These are phyloP conservation scores for Coremacera marginata DNA, from an alignment of 2,888 invertebrate species.

Conservation along the genomic window DNA sequence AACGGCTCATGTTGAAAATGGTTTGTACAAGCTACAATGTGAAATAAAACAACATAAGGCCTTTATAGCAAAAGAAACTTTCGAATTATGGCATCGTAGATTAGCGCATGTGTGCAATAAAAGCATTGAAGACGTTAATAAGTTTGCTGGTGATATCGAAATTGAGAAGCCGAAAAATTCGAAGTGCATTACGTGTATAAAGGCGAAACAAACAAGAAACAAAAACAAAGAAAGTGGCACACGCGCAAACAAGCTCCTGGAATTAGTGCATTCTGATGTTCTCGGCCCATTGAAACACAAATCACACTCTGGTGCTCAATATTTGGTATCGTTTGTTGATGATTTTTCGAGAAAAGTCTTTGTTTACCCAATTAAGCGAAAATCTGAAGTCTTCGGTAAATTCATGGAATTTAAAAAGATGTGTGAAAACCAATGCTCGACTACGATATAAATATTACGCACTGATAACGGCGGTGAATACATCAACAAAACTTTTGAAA, in stretches of 20 bases:
- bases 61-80: conserved; percentile 23
- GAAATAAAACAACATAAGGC: conserved; percentile 19
- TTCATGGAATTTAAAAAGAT: conserved; percentile 46
- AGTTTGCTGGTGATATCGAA: conserved; percentile 22
- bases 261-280: conserved; percentile 40
- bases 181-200: conserved; percentile 34
- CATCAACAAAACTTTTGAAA: conserved; percentile 40
- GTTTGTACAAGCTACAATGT: conserved; percentile 43
- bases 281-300: conserved; percentile 31
- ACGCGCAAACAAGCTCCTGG: conserved; percentile 34
- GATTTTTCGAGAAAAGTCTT: conserved; percentile 15
- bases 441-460: conserved; percentile 45
- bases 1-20: conserved; percentile 38
- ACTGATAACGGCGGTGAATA: conserved; percentile 49
- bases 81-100: conserved; percentile 49
- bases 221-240: conserved; percentile 37
- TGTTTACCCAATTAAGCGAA: conserved; percentile 39
- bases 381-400: conserved; percentile 46
- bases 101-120: conserved; percentile 48
- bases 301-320: conserved; percentile 35
- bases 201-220: no score
- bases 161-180: conserved; percentile 7
- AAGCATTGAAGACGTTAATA: conserved; percentile 37
- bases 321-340: conserved; percentile 25
- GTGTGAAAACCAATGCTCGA: conserved; percentile 48